These are phyloP conservation scores for Aporophyla lueneburgensis DNA, from an alignment of 2,888 invertebrate species.

Conservation along the genomic window DNA sequence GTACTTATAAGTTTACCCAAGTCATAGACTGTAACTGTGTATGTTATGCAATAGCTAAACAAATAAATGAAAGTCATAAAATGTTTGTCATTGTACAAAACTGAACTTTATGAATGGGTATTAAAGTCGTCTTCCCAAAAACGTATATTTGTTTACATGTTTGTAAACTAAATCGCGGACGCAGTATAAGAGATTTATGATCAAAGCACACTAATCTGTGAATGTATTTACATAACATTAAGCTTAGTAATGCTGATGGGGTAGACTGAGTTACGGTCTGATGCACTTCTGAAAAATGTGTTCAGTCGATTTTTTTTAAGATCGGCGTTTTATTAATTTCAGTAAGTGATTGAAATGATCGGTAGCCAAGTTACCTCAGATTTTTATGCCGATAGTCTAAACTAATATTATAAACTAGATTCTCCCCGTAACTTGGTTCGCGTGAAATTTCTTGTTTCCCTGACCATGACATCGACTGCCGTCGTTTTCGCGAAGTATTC, in stretches of 20 bases:
- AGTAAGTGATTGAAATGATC: conserved; percentile 2
- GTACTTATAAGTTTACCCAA: no score
- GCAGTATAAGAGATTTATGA: conserved; percentile 5
- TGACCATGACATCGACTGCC: no score
- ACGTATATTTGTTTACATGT: not conserved
- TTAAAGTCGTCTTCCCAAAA: not conserved
- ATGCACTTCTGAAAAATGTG: not conserved
- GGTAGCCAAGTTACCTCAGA: conserved; percentile 6
- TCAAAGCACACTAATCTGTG: conserved; percentile 8
- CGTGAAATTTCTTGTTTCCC: no score
- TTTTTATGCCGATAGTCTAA: not conserved
- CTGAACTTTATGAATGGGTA: not conserved
- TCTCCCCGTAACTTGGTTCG: no score
- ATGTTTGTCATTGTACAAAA: not conserved
- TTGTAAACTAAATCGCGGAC: not conserved
- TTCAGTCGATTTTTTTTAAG: not conserved
- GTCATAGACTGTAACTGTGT: no score
- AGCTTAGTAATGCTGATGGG: not conserved
- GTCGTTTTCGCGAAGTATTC: no score
- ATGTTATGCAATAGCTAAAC: no score
- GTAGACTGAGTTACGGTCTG: not conserved
- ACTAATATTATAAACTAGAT: no score
- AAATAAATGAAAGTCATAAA: no score
- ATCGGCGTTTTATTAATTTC: not conserved
- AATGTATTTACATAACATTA: conserved; percentile 28